Evolutionary conservation across 1,140 invertebrate species (phyloP).

Genomic region (Pseudachorutes palmiensis): DNA sequence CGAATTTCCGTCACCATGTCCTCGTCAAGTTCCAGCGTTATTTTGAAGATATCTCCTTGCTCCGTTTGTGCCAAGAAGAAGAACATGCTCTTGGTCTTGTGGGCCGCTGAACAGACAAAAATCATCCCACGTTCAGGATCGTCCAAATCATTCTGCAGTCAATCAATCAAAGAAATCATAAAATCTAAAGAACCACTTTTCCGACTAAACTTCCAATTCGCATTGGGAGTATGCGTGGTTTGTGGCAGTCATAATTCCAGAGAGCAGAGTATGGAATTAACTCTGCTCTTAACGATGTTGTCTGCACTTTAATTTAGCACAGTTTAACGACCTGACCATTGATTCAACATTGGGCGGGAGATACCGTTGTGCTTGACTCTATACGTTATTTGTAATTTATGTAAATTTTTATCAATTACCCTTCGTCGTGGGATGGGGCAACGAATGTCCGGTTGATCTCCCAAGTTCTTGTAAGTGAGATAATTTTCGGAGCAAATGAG

Average conservation of each 20-base stretch:
- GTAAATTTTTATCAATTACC: conserved; percentile 42
- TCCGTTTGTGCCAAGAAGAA: conserved; percentile 93
- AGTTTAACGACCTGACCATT: conserved; percentile 36
- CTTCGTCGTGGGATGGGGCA: conserved; percentile 94
- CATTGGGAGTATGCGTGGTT: neutral
- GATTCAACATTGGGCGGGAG: conserved; percentile 35
- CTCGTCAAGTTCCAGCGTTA: conserved; percentile 96
- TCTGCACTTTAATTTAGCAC: conserved; percentile 33
- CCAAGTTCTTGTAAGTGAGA: conserved; percentile 98
- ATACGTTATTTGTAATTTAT: no score
- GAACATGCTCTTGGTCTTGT: conserved; percentile 99
- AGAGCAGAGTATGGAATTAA: conserved; percentile 14
- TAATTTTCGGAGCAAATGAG: conserved; percentile 99
- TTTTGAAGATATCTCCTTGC: conserved; percentile 95
- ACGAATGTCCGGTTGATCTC: conserved; percentile 97
- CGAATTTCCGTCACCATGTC: conserved; percentile 99
- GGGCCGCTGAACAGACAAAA: conserved; percentile 97
- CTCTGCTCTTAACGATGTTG: conserved; percentile 38
- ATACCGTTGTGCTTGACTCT: conserved; percentile 39
- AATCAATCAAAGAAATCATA: conserved; percentile 18
- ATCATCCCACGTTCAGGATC: conserved; percentile 99
- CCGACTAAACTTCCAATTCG: neutral
- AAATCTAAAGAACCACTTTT: neutral
- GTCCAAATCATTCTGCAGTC: conserved; percentile 83
- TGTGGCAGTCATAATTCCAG: conserved; percentile 29